Evolutionary conservation across 2,888 invertebrate species (phyloP).

Genomic region (Drosophila mimetica): DNA sequence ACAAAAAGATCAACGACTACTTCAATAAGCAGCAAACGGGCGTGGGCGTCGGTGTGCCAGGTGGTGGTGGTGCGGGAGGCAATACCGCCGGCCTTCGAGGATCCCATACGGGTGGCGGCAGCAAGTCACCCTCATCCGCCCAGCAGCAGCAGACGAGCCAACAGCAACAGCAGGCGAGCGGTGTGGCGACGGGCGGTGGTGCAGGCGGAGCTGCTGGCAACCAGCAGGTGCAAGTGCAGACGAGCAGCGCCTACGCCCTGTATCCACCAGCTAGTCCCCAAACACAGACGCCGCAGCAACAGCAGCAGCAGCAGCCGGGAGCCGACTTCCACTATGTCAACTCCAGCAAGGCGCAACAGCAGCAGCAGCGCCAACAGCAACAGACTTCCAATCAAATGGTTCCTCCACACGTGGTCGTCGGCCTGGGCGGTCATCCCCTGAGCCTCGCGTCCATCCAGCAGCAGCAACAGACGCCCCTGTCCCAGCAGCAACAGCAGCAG

Average conservation of each 20-base stretch:
- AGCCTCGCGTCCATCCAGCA: slow-evolving; percentile 64
- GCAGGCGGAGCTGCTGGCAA: slow-evolving; percentile 63
- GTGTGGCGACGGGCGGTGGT: slow-evolving; percentile 34
- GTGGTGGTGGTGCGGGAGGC: slow-evolving; percentile 75
- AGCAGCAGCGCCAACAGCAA: slow-evolving; percentile 76
- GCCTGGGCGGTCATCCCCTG: slow-evolving; percentile 59
- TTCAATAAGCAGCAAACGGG: slow-evolving; percentile 90
- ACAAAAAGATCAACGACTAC: slow-evolving; percentile 97
- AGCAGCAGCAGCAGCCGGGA: slow-evolving; percentile 68
- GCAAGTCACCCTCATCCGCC: slow-evolving; percentile 78
- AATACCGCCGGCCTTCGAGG: slow-evolving; percentile 41
- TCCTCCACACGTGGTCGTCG: slow-evolving; percentile 80
- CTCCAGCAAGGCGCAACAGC: slow-evolving; percentile 58
- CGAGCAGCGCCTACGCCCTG: slow-evolving; percentile 89
- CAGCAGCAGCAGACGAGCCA: slow-evolving; percentile 23
- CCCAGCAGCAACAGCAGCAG: slow-evolving; percentile 58
- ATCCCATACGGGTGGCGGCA: slow-evolving; percentile 63
- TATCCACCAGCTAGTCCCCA: slow-evolving; percentile 85
- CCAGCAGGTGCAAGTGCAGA: slow-evolving; percentile 73
- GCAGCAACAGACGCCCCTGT: slow-evolving; percentile 53
- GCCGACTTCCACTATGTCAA: slow-evolving; percentile 74
- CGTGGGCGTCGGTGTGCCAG: slow-evolving; percentile 78
- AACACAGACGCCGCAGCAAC: slow-evolving; percentile 71
- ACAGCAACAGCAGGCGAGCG: slow-evolving; percentile 35
- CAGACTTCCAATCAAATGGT: slow-evolving; percentile 85